A percentile compares a stretch with the other conserved stretches of the same genome.
phyloP scores from a whole-genome alignment of 2,888 invertebrate species.

The Oscheius sp. region DNA sequence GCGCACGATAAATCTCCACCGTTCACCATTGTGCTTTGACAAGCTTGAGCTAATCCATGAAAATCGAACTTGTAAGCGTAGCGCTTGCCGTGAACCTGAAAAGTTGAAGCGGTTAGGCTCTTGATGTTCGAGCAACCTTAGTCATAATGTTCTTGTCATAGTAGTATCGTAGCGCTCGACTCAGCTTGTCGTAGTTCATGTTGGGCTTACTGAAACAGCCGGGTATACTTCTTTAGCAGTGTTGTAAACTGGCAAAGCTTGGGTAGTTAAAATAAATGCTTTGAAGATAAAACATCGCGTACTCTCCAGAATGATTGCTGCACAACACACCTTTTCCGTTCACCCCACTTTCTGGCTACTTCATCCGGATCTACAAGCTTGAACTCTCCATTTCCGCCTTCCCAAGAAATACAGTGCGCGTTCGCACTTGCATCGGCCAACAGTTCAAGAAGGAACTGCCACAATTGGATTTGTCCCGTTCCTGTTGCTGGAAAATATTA shows the following conservation, averaged over 20 bases:
- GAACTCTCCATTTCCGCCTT: conserved; percentile 92
- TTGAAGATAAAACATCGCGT: too few relatives aligned
- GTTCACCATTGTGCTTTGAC: conserved; percentile 57
- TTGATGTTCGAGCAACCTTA: conserved; percentile 76
- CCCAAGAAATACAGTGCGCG: conserved; percentile 83
- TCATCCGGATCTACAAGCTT: conserved; percentile 93
- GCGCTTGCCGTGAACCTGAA: conserved; percentile 88
- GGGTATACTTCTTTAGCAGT: neutral
- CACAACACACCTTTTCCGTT: conserved; percentile 81
- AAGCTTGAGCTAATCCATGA: conserved; percentile 66
- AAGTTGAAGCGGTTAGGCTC: neutral
- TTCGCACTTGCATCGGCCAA: conserved; percentile 83
- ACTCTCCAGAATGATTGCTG: too few relatives aligned
- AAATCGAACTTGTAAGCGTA: conserved; percentile 97
- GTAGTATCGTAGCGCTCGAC: conserved; percentile 90
- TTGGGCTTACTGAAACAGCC: conserved; percentile 82
- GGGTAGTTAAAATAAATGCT: too few relatives aligned
- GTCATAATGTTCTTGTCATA: conserved; percentile 99
- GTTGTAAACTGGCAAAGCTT: neutral
- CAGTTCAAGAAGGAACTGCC: conserved; percentile 97
- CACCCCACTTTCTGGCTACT: conserved; percentile 89
- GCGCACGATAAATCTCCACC: conserved; percentile 44
- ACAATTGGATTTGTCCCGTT: conserved; percentile 89
- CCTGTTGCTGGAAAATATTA: conserved; percentile 36
- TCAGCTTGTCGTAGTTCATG: conserved; percentile 97